Evolutionary conservation across 2,797 vertebrate genomes (phyloP), one percentile per base, ranked within the genome.

Genomic region (Gambusia yucatana): DNA sequence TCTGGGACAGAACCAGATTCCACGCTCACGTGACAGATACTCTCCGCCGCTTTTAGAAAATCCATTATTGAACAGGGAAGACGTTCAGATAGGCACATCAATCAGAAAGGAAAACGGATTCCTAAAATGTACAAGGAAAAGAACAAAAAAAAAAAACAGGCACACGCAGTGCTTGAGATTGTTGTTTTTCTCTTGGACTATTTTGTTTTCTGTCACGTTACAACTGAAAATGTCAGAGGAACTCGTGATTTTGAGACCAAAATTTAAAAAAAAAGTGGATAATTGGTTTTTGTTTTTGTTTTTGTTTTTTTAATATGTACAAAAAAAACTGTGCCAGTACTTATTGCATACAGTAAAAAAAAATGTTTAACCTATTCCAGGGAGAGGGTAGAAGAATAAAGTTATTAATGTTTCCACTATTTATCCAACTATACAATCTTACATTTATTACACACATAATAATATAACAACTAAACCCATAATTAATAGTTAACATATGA

Each of bases 91-190:
- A 36, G 36, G 39, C 39, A 69, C 22, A 43, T 43, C 65, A 59
- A 0, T 57, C 36, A 17, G 70, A 55, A 10, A 30, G 3, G 0
- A 0, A 57, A 2, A 69, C 6, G 28, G 39, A 46, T 16, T 9
- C 22, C 25, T 41, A 6, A 25, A 73, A 73, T 48, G 3, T 72
- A 20, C 47, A 2, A 48, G 6, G 20, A 48, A 50, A 50, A 46
- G 48, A 48, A 17, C 13, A 48, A 22, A 33, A 33, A 33, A 33
- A 33, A 33, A 33, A 33, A 72, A 43, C 4, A 2, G 22, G 22
- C 25, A 9, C 20, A 39, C 10, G 9, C 8, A 1, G 8, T 13
- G 63, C 36, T 39, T 4, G 57, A 14, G n/a, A 61, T 6, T 2
- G 1, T 61, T 33, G 33, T 14, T 4, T 16, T 28, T 30, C 22